Base-by-base conservation (phyloP, 2,797 vertebrate genomes). In the Botia almorhae region DNA sequence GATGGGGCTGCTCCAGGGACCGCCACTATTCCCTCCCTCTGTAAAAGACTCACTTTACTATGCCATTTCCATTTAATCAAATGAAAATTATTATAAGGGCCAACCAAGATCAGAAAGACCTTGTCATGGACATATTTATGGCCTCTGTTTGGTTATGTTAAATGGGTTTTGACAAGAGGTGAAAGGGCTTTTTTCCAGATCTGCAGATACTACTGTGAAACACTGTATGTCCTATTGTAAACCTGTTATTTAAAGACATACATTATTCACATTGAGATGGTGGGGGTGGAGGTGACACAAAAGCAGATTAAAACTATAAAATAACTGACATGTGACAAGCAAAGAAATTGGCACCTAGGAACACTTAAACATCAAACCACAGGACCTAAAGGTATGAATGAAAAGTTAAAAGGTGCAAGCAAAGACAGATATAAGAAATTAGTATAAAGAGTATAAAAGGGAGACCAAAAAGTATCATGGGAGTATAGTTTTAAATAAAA, bases 1-100 rank as follows among this genome's bases (percentile, higher is more conserved):
- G 82, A 70, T 84, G 7, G 89, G 86, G 88, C 81, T 63, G 85
- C 88, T 92, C 93, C 91, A 88, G 70, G 90, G 89, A 84, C 89
- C 82, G 58, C 69, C 70, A 71, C 74, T 71, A 50, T 10, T 64
- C 89, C 88, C 92, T 88, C 89, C 89, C 88, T 94, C 93, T 94
- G 93, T 23, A 92, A 87, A 88, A 94, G 87, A 94, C 83, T 92
- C 29, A 88, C 86, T 89, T 84, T 82, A 76, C 91, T 94, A 86
- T 93, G 89, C 87, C 73, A 83, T 29, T 67, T 29, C 53, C 73
- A 68, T 33, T 23, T 63, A 69, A 19, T 19, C 3, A 33, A 61
- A 48, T 56, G 21, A 64, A 76, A 50, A 11, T 51, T 69, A 68
- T 39, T 58, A 50, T 50, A 70, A 71, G 53, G 69, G n/a, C 17